Evolutionary conservation across 2,797 vertebrate genomes (phyloP), one percentile per base, ranked within the genome.

Genomic region (Hozukius guyotensis): DNA sequence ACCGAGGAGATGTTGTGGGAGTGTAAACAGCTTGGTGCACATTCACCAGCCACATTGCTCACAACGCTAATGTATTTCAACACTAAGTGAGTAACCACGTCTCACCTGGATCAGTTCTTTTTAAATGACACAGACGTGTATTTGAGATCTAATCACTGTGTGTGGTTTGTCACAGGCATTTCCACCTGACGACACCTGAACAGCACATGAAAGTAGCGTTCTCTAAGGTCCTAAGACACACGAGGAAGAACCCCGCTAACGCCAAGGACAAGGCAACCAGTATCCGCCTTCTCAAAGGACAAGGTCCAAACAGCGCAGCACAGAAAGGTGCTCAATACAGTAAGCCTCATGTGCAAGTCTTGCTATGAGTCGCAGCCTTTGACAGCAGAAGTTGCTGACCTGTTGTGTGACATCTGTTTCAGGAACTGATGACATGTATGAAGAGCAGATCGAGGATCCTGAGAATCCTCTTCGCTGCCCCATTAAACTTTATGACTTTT

Each of bases 1-100:
- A 99, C 99, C 1, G 99, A 99, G 91, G 99, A 99, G 94, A 99
- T 99, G 99, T 96, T 99, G 72, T 99, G 99, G 99, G 99, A 99
- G 94, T 99, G 99, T 91, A 99, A 99, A 92, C 99, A 99, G 93
- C 96, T 99, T 9, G 99, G 99, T 72, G 99, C 99, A 81, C 99
- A 99, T 91, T 99, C 99, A 63, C 99, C 99, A 60, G 95, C 98
- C 86, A 99, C 99, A 52, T 93, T 99, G 86, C 97, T 99, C 87
- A 99, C 98, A 82, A 99, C 99, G 29, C 96, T 99, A 89, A 99
- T 99, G 99, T 99, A 99, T 95, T 99, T 99, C 94, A 99, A 99
- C 93, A 99, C 99, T 89, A 99, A 99, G 99, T 99, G 95, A 97
- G 99, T 97, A 79, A 68, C 31, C 29, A 2, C 10, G 6, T 49